Evolutionary conservation across 2,888 invertebrate species (phyloP).

Genomic region (Cantharis nigra): DNA sequence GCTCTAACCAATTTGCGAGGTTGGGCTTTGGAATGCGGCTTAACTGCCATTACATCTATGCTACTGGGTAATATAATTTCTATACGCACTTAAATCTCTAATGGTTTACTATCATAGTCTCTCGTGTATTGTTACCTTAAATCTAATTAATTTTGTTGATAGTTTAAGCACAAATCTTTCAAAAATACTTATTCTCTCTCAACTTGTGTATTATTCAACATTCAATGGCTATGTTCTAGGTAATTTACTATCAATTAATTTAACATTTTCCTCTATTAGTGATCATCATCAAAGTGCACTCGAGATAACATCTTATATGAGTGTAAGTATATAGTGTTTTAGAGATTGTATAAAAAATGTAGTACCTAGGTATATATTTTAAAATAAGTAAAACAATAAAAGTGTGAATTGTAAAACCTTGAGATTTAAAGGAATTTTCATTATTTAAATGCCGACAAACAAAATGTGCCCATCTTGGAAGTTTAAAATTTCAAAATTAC

Average conservation of each 20-base stretch:
- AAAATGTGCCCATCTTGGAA: constrained; percentile 23
- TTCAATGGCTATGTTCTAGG: neutral
- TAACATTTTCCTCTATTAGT: neutral
- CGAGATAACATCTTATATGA: neutral
- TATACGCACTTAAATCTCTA: constrained; percentile 31
- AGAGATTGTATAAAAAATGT: no score
- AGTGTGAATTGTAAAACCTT: constrained; percentile 18
- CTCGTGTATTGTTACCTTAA: constrained; percentile 2
- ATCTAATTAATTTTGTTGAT: neutral
- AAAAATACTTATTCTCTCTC: neutral
- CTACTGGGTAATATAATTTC: constrained; percentile 33
- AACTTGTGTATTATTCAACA: neutral
- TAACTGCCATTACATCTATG: constrained; percentile 36
- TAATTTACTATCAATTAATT: neutral
- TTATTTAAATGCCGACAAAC: constrained; percentile 29
- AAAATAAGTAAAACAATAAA: neutral
- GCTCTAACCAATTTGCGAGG: constrained; percentile 39
- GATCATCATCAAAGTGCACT: neutral
- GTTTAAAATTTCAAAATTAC: constrained; percentile 32
- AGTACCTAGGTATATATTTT: no score
- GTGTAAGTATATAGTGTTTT: no score
- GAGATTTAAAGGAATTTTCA: constrained; percentile 31
- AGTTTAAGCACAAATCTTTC: neutral
- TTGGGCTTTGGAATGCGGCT: constrained; percentile 36
- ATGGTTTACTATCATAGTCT: constrained; percentile 20